Evolutionary conservation across 2,797 vertebrate genomes (phyloP).

Genomic region (Mastacembelus armatus): DNA sequence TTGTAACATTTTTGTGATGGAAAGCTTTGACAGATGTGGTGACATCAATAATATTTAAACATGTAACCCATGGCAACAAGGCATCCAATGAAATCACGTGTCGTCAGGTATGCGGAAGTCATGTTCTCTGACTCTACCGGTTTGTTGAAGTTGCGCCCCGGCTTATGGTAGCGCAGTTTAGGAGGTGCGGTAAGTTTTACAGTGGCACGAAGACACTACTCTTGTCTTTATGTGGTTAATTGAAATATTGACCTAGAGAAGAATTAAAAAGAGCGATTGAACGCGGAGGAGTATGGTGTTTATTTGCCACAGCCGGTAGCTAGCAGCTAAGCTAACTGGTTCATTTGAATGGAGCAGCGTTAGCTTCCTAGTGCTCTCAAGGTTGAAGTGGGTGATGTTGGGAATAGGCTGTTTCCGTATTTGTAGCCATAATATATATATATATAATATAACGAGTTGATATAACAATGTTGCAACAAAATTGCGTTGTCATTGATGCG

Average conservation of each 20-base stretch:
- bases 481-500: conserved; percentile 57
- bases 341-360: conserved; percentile 17
- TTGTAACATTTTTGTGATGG: no score
- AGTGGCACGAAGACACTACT: accelerated
- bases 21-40: no score
- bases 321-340: conserved; percentile 68
- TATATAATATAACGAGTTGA: no score
- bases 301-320: conserved; percentile 9
- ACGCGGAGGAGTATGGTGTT: background rate
- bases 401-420: background rate
- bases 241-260: background rate
- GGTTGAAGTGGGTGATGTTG: conserved; percentile 41
- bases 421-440: background rate
- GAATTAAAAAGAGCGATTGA: background rate
- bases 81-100: conserved; percentile 22
- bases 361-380: conserved; percentile 42
- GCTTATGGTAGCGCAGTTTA: conserved; percentile 60
- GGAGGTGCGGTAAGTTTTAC: conserved; percentile 62
- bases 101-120: conserved; percentile 69
- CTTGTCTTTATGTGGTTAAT: accelerated
- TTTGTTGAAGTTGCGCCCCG: conserved; percentile 56
- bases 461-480: background rate
- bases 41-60: no score
- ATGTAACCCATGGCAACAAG: conserved; percentile 23
- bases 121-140: conserved; percentile 63